A percentile compares a stretch with the other conserved stretches of the same genome.
phyloP scores from a whole-genome alignment of 2,113 vertebrate genomes.

The Condylura cristata region DNA sequence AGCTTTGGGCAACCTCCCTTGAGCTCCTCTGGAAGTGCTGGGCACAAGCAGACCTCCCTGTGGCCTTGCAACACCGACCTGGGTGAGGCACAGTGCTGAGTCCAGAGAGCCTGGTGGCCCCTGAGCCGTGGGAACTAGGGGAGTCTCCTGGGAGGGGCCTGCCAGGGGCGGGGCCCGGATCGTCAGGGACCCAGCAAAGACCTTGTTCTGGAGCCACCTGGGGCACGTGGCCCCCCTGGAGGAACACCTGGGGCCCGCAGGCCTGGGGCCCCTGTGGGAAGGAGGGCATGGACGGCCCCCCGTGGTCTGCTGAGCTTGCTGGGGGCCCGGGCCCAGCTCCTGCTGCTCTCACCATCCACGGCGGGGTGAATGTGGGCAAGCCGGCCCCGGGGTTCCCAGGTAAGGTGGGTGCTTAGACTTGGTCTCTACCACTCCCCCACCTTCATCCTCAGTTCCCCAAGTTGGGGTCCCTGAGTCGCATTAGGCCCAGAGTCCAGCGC shows the following conservation, averaged over 20 bases:
- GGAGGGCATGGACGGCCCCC: accelerated
- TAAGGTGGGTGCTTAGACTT: not conserved
- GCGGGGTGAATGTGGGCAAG: not conserved
- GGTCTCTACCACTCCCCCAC: no score
- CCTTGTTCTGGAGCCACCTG: not conserved
- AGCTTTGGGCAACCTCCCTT: not conserved
- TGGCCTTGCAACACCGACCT: not conserved
- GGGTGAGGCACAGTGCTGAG: not conserved
- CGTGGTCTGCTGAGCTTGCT: accelerated
- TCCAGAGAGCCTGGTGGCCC: not conserved
- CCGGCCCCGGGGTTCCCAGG: not conserved
- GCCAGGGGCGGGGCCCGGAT: not conserved
- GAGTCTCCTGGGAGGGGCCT: not conserved
- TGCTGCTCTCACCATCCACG: accelerated
- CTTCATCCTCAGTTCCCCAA: not conserved
- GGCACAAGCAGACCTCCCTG: not conserved
- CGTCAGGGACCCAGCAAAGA: not conserved
- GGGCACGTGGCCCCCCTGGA: not conserved
- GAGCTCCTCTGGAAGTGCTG: not conserved
- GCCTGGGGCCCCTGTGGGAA: no score
- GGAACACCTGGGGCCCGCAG: not conserved
- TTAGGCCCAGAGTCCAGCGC: accelerated
- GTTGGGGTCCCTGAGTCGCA: not conserved
- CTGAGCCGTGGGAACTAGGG: slow-evolving; percentile 21
- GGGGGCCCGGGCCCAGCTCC: not conserved